Percentiles rank a stretch among this genome's conserved stretches.
phyloP scores from a whole-genome alignment of 2,888 invertebrate genomes.

The Hemithea aestivaria region DNA sequence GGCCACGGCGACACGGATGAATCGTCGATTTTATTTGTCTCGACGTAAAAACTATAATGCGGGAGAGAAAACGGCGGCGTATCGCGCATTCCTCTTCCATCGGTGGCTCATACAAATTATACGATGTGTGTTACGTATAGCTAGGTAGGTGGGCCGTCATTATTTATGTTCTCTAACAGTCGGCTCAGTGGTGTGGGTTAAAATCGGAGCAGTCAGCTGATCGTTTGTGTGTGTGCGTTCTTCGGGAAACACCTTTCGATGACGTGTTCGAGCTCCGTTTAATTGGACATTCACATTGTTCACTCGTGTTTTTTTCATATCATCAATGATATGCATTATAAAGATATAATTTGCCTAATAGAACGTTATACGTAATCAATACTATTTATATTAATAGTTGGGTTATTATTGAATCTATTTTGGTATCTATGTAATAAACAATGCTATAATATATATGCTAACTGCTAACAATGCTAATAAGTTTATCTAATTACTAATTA shows the following conservation, averaged over 20 bases:
- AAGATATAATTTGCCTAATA: constrained; percentile 30
- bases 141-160: constrained; percentile 77
- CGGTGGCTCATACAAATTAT: constrained; percentile 74
- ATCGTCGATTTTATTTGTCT: constrained; percentile 57
- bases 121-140: constrained; percentile 74
- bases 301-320: constrained; percentile 58
- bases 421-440: too few species aligned
- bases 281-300: constrained; percentile 78
- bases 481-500: too few species aligned
- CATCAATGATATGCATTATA: constrained; percentile 43
- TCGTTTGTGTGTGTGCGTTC: constrained; percentile 70
- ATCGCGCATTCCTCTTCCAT: constrained; percentile 66
- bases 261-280: constrained; percentile 75
- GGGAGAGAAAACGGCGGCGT: constrained; percentile 62
- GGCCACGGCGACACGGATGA: constrained; percentile 42
- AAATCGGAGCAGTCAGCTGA: constrained; percentile 79
- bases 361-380: constrained; percentile 23
- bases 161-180: constrained; percentile 79
- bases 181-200: constrained; percentile 73
- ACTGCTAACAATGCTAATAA: too few species aligned
- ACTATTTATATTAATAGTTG: constrained; percentile 22
- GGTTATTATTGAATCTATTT: background rate
- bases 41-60: constrained; percentile 59
- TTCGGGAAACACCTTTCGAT: constrained; percentile 80
- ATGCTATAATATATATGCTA: too few species aligned